Base-by-base conservation (phyloP, 2,797 vertebrate species). In the Crypturellus tataupa region DNA sequence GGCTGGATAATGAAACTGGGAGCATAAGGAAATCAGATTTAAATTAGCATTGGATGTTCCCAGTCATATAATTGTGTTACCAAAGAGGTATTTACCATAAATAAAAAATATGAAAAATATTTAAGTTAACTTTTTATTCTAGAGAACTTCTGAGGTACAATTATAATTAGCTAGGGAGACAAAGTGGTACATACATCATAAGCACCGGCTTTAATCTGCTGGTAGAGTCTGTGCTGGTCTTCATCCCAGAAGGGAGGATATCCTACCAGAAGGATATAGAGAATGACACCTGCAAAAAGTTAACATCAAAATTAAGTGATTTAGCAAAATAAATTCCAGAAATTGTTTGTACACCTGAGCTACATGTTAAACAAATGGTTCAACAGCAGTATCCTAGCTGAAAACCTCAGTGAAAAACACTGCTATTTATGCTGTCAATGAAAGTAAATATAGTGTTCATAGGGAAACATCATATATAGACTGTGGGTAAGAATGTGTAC, bases 241-340 rank as follows among this genome's bases (percentile, higher is more conserved):
- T 99, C 99, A 64, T 99, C 99, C 99, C 99, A 99, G 98, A 99
- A 99, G 1, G 99, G 99, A 94, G 99, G 99, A 60, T 99, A 99
- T 68, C 99, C 99, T 95, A 99, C 99, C 95, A 99, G 97, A 9
- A 99, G 98, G 80, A 99, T 99, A 94, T 99, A 99, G 59, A 99
- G 98, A 94, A 99, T 99, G 94, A 99, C 99, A 94, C 99, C 99
- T 99, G 91, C 47, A 89, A 58, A 94, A 90, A 95, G 95, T 77
- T 14, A 60, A 94, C 13, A 88, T 31, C 23, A 76, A 29, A 14
- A 86, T 81, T 90, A 91, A 94, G 58, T 40, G 60, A 92, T 94
- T 90, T 90, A 88, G 90, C 85, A 92, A 92, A 95, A 94, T 12
- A 72, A 94, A 90, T 33, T 8, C 39, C 51, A 78, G 9, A 68